Percentiles rank a stretch among this genome's conserved stretches.
phyloP scores from a whole-genome alignment of 2,797 vertebrate species.

The Pyrocephalus nanus region DNA sequence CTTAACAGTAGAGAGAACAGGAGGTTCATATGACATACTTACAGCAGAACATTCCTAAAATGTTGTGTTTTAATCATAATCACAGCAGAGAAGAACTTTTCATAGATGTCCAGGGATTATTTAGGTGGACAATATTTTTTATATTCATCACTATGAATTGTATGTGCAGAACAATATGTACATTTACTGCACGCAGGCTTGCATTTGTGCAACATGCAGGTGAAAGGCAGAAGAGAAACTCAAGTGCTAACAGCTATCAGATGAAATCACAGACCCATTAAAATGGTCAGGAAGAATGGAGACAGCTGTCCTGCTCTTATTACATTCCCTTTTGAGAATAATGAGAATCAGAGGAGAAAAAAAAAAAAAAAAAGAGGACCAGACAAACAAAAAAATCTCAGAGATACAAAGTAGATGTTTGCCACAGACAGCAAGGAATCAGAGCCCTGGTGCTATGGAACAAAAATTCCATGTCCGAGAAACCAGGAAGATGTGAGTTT shows the following conservation, averaged over 20 bases:
- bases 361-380: not conserved
- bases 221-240: not conserved
- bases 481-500: not conserved
- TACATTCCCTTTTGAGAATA: slow-evolving; percentile 44
- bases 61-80: not conserved
- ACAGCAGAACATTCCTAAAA: not conserved
- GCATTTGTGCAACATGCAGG: not conserved
- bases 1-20: not conserved
- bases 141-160: not conserved
- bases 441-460: not conserved
- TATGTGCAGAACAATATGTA: not conserved
- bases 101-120: not conserved
- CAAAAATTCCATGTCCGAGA: not conserved
- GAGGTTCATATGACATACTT: not conserved
- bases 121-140: not conserved
- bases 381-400: not conserved
- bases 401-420: not conserved
- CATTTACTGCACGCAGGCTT: not conserved
- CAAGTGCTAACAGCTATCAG: not conserved
- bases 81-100: not conserved
- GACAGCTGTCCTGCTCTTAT: slow-evolving; percentile 25
- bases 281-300: slow-evolving; percentile 7
- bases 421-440: not conserved
- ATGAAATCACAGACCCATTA: slow-evolving; percentile 36
- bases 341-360: not conserved